These are phyloP conservation scores for Paramisgurnus dabryanus DNA, from an alignment of 2,113 vertebrate genomes.

Conservation along the genomic window DNA sequence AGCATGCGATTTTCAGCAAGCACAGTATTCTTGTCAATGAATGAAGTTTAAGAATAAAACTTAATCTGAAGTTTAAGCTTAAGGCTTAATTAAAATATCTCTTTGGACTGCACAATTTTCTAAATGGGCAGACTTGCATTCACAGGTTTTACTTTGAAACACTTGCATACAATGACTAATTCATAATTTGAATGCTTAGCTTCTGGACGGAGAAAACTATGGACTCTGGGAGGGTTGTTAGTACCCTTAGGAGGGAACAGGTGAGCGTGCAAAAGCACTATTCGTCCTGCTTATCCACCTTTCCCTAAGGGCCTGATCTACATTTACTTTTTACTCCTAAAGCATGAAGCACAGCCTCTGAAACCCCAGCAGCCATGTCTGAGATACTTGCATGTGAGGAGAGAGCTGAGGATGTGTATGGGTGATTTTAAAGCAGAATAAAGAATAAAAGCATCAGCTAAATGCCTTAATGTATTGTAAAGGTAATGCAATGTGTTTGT, in stretches of 20 bases:
- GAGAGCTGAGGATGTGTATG: neutral
- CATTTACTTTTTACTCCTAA: slow-evolving; percentile 17
- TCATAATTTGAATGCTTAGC: slow-evolving; percentile 1
- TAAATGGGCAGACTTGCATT: neutral
- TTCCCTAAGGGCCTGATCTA: slow-evolving; percentile 26
- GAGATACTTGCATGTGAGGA: neutral
- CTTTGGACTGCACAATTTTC: neutral
- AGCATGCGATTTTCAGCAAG: too few relatives aligned
- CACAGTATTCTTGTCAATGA: too few relatives aligned
- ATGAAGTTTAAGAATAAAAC: too few relatives aligned
- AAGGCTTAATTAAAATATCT: neutral
- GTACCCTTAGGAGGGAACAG: slow-evolving; percentile 20
- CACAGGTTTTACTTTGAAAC: neutral
- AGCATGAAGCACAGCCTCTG: slow-evolving; percentile 4
- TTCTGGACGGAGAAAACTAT: slow-evolving; percentile 45
- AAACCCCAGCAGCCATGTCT: slow-evolving; percentile 8
- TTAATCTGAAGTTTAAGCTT: too few relatives aligned
- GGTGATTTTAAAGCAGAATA: neutral
- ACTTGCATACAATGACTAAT: slow-evolving; percentile 1
- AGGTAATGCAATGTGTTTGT: too few relatives aligned
- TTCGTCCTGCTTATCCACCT: slow-evolving; percentile 17
- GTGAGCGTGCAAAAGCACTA: slow-evolving; percentile 30
- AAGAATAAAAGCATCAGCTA: neutral
- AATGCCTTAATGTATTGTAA: too few relatives aligned
- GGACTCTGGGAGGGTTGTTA: slow-evolving; percentile 33